phyloP scores from a whole-genome alignment of 2,113 vertebrate genomes.

The Lonchura striata region DNA sequence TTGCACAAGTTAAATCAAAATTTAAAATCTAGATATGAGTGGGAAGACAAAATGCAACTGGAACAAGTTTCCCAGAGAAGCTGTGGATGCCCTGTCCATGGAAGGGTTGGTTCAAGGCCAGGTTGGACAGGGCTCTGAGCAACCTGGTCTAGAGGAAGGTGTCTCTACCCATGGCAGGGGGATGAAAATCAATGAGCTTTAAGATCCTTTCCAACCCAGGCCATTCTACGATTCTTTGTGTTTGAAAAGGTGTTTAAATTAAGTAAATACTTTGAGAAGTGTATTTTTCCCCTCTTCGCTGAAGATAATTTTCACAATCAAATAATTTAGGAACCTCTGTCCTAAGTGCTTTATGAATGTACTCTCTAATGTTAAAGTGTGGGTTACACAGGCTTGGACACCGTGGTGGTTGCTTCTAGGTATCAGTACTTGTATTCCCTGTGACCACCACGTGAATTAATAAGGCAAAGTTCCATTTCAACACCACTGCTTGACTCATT shows the following conservation, averaged over 20 bases:
- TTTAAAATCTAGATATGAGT: not conserved
- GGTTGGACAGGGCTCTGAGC: not conserved
- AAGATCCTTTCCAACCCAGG: not conserved
- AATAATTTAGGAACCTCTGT: not conserved
- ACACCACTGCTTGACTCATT: slow-evolving; percentile 2
- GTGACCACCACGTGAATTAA: not conserved
- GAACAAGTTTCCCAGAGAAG: not conserved
- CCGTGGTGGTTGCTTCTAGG: not conserved
- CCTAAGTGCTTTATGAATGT: not conserved
- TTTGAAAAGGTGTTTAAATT: not conserved
- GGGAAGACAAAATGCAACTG: not conserved
- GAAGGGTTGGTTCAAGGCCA: not conserved
- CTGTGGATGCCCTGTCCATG: not conserved
- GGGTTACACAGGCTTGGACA: not conserved
- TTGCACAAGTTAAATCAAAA: not conserved
- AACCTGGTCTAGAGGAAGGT: not conserved
- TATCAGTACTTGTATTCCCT: not conserved
- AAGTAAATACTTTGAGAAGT: not conserved
- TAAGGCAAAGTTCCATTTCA: not conserved
- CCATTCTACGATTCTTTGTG: not conserved
- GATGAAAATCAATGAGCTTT: not conserved
- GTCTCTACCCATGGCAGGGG: no score
- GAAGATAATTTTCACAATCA: not conserved
- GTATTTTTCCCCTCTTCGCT: not conserved
- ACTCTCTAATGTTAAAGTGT: not conserved